phyloP scores from a whole-genome alignment of 2,888 invertebrate genomes.

The Matsumyia berberina region DNA sequence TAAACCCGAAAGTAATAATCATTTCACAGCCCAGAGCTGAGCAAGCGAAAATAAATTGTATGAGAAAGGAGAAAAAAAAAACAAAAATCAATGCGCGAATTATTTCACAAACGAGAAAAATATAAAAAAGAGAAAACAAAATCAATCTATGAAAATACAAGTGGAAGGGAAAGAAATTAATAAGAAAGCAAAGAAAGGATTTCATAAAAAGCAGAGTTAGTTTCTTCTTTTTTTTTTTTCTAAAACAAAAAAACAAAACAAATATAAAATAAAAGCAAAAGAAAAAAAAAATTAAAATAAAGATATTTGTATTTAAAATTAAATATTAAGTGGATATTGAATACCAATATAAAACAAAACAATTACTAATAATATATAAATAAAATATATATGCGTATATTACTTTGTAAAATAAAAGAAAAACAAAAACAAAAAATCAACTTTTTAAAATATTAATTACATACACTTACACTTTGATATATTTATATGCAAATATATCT shows the following conservation, averaged over 20 bases:
- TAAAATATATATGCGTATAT: slow-evolving; percentile 73
- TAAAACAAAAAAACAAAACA: slow-evolving; percentile 10
- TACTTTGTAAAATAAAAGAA: slow-evolving; percentile 71
- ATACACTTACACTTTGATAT: slow-evolving; percentile 74
- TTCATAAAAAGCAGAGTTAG: slow-evolving; percentile 67
- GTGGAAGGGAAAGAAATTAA: slow-evolving; percentile 45
- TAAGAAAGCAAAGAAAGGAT: slow-evolving; percentile 60
- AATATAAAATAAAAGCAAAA: slow-evolving; percentile 25
- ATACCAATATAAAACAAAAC: slow-evolving; percentile 76
- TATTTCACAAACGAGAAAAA: slow-evolving; percentile 56
- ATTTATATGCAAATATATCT: slow-evolving; percentile 75
- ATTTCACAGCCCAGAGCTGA: slow-evolving; percentile 67
- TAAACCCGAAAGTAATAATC: slow-evolving; percentile 66
- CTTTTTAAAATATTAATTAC: slow-evolving; percentile 70
- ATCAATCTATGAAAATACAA: slow-evolving; percentile 61
- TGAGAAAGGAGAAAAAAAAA: slow-evolving; percentile 46
- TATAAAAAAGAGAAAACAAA: slow-evolving; percentile 51
- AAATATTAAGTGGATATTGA: slow-evolving; percentile 78
- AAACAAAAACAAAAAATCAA: slow-evolving; percentile 56
- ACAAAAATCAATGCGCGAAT: slow-evolving; percentile 60
- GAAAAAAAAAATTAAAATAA: slow-evolving; percentile 68
- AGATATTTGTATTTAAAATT: slow-evolving; percentile 78
- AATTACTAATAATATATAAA: slow-evolving; percentile 77
- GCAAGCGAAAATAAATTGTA: slow-evolving; percentile 57
- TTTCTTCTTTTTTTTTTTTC: slow-evolving; percentile 58